A percentile compares a stretch with the other conserved stretches of the same genome.
phyloP scores from a whole-genome alignment of 2,113 vertebrate genomes.

The Excalfactoria chinensis region DNA sequence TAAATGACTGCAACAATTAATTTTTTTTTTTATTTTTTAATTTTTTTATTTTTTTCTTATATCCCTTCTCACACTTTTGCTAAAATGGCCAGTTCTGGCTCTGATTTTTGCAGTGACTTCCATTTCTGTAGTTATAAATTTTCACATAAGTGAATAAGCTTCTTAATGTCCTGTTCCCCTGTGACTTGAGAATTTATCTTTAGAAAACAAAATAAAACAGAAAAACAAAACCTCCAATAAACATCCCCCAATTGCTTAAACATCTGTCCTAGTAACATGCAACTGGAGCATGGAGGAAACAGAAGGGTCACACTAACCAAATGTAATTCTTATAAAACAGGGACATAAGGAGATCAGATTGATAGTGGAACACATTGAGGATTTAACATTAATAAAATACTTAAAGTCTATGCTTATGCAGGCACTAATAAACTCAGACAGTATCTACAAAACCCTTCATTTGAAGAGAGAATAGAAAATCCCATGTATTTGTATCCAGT shows the following conservation, averaged over 20 bases:
- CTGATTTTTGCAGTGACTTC: neutral
- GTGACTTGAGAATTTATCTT: neutral
- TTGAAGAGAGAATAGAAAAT: neutral
- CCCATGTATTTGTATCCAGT: neutral
- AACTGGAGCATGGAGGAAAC: neutral
- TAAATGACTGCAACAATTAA: neutral
- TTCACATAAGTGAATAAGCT: neutral
- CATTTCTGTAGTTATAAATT: neutral
- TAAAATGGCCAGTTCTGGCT: neutral
- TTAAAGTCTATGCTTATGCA: neutral
- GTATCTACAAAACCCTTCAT: neutral
- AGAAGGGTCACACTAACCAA: conserved; percentile 10
- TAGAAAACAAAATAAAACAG: neutral
- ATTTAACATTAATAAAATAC: neutral
- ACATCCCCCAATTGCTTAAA: conserved; percentile 20
- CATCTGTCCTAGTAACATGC: conserved; percentile 17
- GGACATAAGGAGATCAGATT: neutral
- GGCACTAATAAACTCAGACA: neutral
- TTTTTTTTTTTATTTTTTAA: neutral
- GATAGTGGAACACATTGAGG: neutral
- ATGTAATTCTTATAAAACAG: conserved; percentile 6
- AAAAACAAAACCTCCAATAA: neutral
- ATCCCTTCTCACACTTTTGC: neutral
- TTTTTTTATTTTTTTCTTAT: neutral
- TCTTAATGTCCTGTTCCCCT: neutral